phyloP scores from a whole-genome alignment of 2,888 invertebrate genomes.

The Heliconius hortense region DNA sequence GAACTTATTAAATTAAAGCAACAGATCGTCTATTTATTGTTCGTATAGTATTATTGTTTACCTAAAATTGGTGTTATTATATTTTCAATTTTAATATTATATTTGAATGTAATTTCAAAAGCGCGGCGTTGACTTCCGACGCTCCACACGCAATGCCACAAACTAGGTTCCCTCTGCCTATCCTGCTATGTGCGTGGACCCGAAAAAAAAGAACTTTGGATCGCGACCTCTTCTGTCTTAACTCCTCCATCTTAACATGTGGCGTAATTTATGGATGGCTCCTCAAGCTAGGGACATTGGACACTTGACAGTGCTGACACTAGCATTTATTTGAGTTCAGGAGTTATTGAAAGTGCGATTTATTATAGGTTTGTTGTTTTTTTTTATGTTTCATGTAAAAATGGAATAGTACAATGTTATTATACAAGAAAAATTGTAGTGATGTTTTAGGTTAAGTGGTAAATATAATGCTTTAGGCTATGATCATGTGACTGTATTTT shows the following conservation, averaged over 20 bases:
- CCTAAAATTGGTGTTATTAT: no score
- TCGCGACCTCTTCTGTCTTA: no score
- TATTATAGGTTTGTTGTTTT: not conserved
- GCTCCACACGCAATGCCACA: no score
- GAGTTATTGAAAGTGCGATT: not conserved
- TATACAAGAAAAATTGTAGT: not conserved
- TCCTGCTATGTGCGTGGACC: no score
- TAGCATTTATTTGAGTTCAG: constrained; percentile 7
- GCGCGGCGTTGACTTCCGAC: no score
- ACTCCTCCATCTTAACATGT: not conserved
- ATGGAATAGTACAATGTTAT: constrained; percentile 9
- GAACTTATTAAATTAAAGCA: no score
- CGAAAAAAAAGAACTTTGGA: no score
- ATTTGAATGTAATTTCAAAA: no score
- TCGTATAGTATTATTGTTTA: no score
- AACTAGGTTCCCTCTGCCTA: no score
- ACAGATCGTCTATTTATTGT: no score
- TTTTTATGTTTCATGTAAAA: not conserved
- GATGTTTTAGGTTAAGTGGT: not conserved
- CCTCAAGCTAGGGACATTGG: constrained; percentile 8
- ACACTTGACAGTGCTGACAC: constrained; percentile 7
- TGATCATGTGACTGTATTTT: constrained; percentile 4
- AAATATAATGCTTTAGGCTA: not conserved
- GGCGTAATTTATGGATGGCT: constrained; percentile 4
- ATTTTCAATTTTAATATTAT: no score